Evolutionary conservation across 2,888 invertebrate genomes (phyloP), one percentile per base, ranked within the genome.

Genomic region (Mesochorus sp.): DNA sequence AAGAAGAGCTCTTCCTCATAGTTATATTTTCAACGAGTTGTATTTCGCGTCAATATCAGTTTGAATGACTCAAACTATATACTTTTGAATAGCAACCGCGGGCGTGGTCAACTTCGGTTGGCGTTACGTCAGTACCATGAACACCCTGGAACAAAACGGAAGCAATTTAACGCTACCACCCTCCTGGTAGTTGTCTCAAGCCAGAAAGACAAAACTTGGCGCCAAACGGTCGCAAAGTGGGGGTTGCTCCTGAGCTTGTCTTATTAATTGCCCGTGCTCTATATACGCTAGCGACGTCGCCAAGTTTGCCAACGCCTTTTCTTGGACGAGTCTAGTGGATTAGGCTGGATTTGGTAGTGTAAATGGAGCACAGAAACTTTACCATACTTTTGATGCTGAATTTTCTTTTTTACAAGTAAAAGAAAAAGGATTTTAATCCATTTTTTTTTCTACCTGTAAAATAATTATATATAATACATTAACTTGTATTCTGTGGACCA

Each of bases 241-340:
- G n/a, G 49, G 70, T 70, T 64, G 70, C 47, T 70, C 59, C 59
- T 61, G 70, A 64, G 64, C 47, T 61, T 70, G 51, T 42, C 70
- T 74, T 51, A 51, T 78, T 74, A 74, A 74, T 78, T 70, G 64
- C 64, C 53, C 57, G 53, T 61, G 39, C 49, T 24, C 49, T 39
- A 26, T 39, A 61, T n/a, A n/a, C n/a, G n/a, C 70, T 10, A 53
- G 34, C 42, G 68, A 14, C 28, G 51, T 64, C 51, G 74, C 70
- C 78, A 78, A 70, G 74, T 78, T 78, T 71, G 62, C 42, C 59
- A 44, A 59, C 51, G 73, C 64, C 59, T 74, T 70, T 78, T 74
- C 66, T 59, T 74, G 31, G 24, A 31, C 42, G 62, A 49, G 39
- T 28, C 10, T 2, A 42, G 59, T 61, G 57, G 61, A 34, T 55